These are phyloP conservation scores for Epistrophe grossulariae DNA, from an alignment of 2,888 invertebrate genomes.

Conservation along the genomic window DNA sequence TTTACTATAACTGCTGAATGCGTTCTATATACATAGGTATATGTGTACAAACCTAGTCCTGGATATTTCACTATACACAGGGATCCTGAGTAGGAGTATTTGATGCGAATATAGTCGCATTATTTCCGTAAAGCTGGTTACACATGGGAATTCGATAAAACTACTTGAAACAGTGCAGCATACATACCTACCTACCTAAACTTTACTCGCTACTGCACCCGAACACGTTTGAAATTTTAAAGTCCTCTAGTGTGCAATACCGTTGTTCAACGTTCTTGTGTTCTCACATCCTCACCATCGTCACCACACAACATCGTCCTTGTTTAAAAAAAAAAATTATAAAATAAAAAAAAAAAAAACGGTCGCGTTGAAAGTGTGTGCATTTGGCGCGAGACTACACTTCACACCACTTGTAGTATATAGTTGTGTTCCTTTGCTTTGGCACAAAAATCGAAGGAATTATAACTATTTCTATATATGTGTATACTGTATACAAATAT, in stretches of 20 bases:
- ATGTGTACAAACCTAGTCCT: not conserved
- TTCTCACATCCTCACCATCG: not conserved
- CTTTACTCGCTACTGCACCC: not conserved
- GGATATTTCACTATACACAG: not conserved
- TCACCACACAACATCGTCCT: conserved; percentile 33
- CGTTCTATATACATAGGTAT: too few species aligned
- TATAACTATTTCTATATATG: not conserved
- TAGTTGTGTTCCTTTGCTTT: not conserved
- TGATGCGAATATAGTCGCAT: conserved; percentile 48
- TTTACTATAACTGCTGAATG: not conserved
- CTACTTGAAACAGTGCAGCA: conserved; percentile 23
- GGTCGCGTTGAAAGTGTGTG: conserved; percentile 51
- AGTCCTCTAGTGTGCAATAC: conserved; percentile 22
- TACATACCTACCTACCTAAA: not conserved
- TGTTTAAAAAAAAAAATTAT: conserved; percentile 16
- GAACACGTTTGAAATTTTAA: conserved; percentile 42
- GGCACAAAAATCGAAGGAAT: conserved; percentile 19
- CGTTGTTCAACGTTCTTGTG: conserved; percentile 20
- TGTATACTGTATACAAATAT: not conserved
- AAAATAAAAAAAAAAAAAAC: not conserved
- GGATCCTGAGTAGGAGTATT: conserved; percentile 6
- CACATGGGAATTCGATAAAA: conserved; percentile 70
- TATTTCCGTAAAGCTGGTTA: conserved; percentile 66
- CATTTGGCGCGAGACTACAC: conserved; percentile 56
- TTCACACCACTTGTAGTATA: conserved; percentile 13